Conservation (phyloP, 2,797 vertebrate species). For the Etheostoma nigrum region DNA sequence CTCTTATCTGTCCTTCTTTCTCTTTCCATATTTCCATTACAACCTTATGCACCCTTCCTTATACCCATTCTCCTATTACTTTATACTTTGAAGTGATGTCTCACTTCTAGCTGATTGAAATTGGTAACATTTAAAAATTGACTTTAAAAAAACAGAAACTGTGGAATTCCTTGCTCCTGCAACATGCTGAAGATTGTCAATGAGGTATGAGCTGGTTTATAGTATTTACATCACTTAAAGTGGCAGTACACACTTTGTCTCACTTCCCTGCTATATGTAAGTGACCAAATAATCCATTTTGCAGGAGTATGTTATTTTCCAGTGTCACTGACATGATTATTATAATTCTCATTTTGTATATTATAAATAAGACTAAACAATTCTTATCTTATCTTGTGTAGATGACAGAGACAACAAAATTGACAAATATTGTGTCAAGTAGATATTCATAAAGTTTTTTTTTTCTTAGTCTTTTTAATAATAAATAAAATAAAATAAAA, state of each 20-base stretch:
- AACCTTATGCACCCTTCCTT: constrained; percentile 16
- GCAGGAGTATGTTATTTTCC: not conserved
- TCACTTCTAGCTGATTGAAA: not conserved
- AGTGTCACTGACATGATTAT: not conserved
- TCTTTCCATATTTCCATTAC: constrained; percentile 39
- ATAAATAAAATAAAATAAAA: not conserved
- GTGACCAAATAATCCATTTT: not conserved
- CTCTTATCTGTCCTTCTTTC: constrained; percentile 68
- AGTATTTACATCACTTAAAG: not conserved
- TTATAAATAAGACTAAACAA: not conserved
- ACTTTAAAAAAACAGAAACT: not conserved
- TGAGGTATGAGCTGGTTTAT: not conserved
- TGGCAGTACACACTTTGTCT: not conserved
- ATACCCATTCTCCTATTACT: not conserved
- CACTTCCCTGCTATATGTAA: not conserved
- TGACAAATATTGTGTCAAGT: not conserved
- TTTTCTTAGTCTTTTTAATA: not conserved
- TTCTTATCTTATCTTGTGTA: not conserved
- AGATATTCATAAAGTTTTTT: not conserved
- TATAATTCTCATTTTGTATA: not conserved
- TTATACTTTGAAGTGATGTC: not conserved
- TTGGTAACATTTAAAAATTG: not conserved
- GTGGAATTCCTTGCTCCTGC: not conserved
- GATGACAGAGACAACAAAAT: not conserved
- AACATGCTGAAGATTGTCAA: not conserved